These are phyloP conservation scores for Ophioderma brevispina DNA, from an alignment of 35 echinoderm and acorn worm species.

Conservation along the genomic window DNA sequence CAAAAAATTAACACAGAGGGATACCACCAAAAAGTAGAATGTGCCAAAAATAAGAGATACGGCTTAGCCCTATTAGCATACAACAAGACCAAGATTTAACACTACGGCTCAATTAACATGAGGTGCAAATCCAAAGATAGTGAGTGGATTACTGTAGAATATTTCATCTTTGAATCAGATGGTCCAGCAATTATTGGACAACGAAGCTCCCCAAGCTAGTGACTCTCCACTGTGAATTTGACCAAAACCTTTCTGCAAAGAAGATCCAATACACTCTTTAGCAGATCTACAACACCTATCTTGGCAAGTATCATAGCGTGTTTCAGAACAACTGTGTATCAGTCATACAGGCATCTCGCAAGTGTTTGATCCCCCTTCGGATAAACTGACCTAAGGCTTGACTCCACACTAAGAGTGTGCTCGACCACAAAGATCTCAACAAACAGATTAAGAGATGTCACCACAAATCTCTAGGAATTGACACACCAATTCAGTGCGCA, in stretches of 20 bases:
- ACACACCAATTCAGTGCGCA: not conserved
- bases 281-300: no score
- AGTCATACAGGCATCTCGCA: not conserved
- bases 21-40: not conserved
- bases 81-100: not conserved
- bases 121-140: conserved; percentile 4
- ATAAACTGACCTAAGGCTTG: no score
- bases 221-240: no score
- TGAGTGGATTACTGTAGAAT: not conserved
- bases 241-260: not conserved
- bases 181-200: conserved; percentile 31
- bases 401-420: conserved; percentile 52
- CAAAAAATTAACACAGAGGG: not conserved
- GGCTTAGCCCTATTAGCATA: conserved; percentile 19
- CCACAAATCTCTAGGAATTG: conserved; percentile 35
- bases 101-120: conserved; percentile 18
- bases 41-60: not conserved
- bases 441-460: conserved; percentile 33
- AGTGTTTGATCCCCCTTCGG: not conserved
- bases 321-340: no score
- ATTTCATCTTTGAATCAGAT: conserved; percentile 25
- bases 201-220: no score
- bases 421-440: conserved; percentile 69
- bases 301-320: no score
- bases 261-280: no score